Evolutionary conservation across 2,888 invertebrate species (phyloP), one percentile per base, ranked within the genome.

Genomic region (Amblyteles armatorius): DNA sequence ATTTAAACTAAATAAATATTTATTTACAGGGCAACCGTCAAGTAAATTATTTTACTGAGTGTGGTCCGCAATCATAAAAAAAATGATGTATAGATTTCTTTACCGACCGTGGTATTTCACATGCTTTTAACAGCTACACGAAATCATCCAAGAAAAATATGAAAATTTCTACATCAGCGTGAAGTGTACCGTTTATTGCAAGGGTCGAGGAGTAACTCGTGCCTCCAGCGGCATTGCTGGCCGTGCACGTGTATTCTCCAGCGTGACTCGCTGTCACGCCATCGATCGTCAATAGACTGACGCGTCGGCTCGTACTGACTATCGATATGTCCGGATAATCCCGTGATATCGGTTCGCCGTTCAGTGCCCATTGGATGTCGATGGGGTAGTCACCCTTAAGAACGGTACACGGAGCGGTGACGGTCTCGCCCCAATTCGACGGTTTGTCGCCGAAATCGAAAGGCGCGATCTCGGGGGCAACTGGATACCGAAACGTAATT

Each of bases 331-430:
- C 79, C 91, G 82, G 36, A 79, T 83, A 83, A 55, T 86, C 86
- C 13, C 71, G 82, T 2, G 88, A 89, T 67, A 94, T 91, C 79
- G 95, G 95, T 91, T 95, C 94, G 73, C 96, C 96, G 93, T 97
- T 96, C 89, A 97, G 96, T 68, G 95, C 95, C 97, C 97, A 98
- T 33, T 95, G 95, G 79, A 97, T 96, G 85, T 95, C 95, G 91
- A 97, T 95, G 13, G 97, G 97, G 82, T 96, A 94, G 94, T 97
- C 97, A 86, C 97, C 97, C 94, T 96, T 96, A 84, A 96, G 95
- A 79, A 96, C 95, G 86, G 96, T 96, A 93, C 97, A 97, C 84
- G 95, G 95, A 91, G 96, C 95, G 92, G 96, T 96, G 63, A 96
- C 95, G 73, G 95, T 95, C 92, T 97, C 96, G 83, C 96, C 97